Conservation (phyloP, 2,888 invertebrate genomes). For the Lepidocyrtinus sp. region DNA sequence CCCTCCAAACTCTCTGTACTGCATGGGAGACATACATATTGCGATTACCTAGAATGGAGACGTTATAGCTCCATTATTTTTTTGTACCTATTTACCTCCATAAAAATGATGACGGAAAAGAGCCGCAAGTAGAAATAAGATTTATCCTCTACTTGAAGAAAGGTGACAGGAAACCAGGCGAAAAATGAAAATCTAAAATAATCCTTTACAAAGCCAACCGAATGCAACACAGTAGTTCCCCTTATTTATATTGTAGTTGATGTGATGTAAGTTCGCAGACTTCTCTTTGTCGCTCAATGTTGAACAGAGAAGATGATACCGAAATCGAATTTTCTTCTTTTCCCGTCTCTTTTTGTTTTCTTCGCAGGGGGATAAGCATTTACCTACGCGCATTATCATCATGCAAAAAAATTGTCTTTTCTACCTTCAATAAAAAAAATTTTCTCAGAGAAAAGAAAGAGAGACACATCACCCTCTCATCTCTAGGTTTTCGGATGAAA, state of each 20-base stretch:
- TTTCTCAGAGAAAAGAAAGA: background rate
- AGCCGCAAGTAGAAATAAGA: slow-evolving; percentile 25
- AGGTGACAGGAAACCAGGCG: slow-evolving; percentile 50
- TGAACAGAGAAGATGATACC: slow-evolving; percentile 9
- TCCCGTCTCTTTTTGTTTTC: slow-evolving; percentile 5
- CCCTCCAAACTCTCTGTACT: no score
- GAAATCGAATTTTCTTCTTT: slow-evolving; percentile 18
- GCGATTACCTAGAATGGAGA: background rate
- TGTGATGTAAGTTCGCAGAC: background rate
- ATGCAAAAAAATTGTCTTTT: background rate
- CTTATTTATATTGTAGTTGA: no score
- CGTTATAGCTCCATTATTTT: slow-evolving; percentile 13
- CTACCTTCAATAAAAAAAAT: background rate
- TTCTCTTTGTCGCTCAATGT: background rate
- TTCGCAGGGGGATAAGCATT: background rate
- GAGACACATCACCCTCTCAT: background rate
- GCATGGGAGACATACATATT: slow-evolving; percentile 1
- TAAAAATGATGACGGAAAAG: background rate
- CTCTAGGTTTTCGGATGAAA: background rate
- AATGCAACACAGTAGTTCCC: slow-evolving; percentile 12
- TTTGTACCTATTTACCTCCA: background rate
- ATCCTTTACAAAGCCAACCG: slow-evolving; percentile 10
- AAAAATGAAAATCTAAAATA: slow-evolving; percentile 53
- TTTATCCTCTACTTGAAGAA: slow-evolving; percentile 16
- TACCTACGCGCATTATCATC: slow-evolving; percentile 2